Conservation (phyloP, 2,113 vertebrate genomes). For the Strix aluco region DNA sequence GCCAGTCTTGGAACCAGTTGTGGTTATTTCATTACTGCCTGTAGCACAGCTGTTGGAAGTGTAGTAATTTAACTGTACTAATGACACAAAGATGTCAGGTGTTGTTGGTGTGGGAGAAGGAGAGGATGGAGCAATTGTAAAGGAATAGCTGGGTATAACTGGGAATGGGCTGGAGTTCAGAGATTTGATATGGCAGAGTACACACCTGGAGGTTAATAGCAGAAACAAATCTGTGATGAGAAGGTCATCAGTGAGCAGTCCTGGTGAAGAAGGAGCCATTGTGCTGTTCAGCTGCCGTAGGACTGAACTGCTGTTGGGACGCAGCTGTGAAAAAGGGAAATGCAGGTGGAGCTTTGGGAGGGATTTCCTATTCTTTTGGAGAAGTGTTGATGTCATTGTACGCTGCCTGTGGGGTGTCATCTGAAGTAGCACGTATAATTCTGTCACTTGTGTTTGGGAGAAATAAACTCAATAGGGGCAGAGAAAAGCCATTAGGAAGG, state of each 20-base stretch:
- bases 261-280: neutral
- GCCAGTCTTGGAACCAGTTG: neutral
- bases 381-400: neutral
- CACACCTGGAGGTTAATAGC: neutral
- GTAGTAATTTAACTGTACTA: neutral
- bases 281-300: neutral
- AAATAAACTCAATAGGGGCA: neutral
- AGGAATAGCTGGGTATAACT: neutral
- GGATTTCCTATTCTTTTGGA: neutral
- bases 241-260: rapidly evolving
- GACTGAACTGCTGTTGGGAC: neutral
- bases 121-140: neutral
- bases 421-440: neutral
- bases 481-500: neutral
- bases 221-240: neutral
- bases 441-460: neutral
- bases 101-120: rapidly evolving
- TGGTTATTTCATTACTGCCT: neutral
- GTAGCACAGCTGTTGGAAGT: neutral
- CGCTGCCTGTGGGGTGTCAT: rapidly evolving
- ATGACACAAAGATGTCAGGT: neutral
- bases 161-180: neutral
- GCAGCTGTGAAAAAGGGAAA: neutral
- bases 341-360: neutral
- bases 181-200: neutral